These are phyloP conservation scores for Galeopsomyia nigrocyanea DNA, from an alignment of 2,888 invertebrate genomes.

Conservation along the genomic window DNA sequence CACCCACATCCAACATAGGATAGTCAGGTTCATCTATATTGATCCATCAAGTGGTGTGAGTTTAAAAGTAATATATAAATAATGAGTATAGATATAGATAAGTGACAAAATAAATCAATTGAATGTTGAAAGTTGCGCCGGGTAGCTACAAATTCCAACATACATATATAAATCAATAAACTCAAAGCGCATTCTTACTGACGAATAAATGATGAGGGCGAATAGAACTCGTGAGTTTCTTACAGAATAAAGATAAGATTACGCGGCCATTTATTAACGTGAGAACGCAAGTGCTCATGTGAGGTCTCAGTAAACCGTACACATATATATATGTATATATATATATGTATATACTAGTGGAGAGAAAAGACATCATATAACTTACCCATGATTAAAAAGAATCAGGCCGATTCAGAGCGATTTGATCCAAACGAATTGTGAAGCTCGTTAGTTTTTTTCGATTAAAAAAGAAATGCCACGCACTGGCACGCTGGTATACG, in stretches of 20 bases:
- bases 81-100: no score
- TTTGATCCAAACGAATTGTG: neutral
- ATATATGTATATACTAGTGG: neutral
- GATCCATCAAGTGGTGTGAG: slow-evolving; percentile 13
- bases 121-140: no score
- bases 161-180: no score
- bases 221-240: no score
- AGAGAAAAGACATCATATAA: neutral
- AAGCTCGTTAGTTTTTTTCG: neutral
- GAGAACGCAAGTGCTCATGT: no score
- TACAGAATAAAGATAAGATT: no score
- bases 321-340: neutral
- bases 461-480: neutral
- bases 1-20: slow-evolving; percentile 58
- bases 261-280: no score
- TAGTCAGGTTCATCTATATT: slow-evolving; percentile 54
- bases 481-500: neutral
- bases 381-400: slow-evolving; percentile 1
- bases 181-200: no score
- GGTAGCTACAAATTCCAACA: no score
- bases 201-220: no score
- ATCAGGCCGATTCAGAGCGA: neutral
- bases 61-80: neutral
- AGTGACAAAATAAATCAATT: no score
- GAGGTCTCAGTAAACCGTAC: neutral